Evolutionary conservation across 2,888 invertebrate species (phyloP).

Genomic region (Sabellastarte sp.): DNA sequence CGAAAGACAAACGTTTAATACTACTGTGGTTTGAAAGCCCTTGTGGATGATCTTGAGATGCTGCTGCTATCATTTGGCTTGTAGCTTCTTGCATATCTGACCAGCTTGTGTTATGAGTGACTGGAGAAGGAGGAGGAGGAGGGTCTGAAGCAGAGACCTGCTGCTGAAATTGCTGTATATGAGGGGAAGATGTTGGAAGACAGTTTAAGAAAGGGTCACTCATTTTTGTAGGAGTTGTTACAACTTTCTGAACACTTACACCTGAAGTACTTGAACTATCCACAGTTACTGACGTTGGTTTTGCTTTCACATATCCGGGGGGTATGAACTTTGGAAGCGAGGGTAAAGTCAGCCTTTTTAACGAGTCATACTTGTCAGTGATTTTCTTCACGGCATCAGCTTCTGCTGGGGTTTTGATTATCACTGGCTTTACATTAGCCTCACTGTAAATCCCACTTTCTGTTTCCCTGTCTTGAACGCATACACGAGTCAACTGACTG

Average conservation of each 20-base stretch:
- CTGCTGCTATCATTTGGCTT: not conserved
- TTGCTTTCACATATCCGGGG: not conserved
- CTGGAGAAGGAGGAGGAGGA: not conserved
- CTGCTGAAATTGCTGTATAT: too few species aligned
- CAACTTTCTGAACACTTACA: not conserved
- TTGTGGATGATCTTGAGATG: not conserved
- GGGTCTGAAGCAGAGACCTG: too few species aligned
- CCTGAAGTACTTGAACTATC: not conserved
- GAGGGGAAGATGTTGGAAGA: not conserved
- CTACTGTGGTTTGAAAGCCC: not conserved
- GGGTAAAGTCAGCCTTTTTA: conserved; percentile 31
- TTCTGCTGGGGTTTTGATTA: not conserved
- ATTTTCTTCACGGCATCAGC: conserved; percentile 39
- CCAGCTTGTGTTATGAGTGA: not conserved
- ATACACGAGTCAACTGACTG: too few species aligned
- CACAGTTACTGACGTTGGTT: too few species aligned
- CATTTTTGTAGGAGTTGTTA: not conserved
- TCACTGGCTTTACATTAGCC: conserved; percentile 12
- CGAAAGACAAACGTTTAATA: not conserved
- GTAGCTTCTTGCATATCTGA: not conserved
- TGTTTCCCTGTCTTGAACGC: not conserved
- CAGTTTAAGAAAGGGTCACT: too few species aligned
- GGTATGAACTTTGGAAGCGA: conserved; percentile 1
- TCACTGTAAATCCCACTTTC: conserved; percentile 24
- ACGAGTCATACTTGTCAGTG: conserved; percentile 51